Evolutionary conservation across 2,888 invertebrate species (phyloP).

Genomic region (Eledona agricola): DNA sequence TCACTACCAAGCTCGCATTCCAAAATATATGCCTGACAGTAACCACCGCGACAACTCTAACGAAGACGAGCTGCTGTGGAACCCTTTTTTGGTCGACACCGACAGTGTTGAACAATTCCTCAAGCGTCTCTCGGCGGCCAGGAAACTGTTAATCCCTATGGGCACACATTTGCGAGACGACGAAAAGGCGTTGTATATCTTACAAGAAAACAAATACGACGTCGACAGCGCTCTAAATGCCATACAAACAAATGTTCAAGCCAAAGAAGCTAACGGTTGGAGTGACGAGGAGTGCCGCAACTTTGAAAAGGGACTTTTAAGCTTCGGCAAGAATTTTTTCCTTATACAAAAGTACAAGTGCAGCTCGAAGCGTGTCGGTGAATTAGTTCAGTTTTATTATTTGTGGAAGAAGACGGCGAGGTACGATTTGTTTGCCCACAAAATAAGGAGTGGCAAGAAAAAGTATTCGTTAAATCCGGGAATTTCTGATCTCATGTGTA

Average conservation of each 20-base stretch:
- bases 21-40: constrained; percentile 22
- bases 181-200: constrained; percentile 31
- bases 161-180: constrained; percentile 32
- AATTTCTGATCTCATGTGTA: constrained; percentile 33
- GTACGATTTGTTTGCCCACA: constrained; percentile 34
- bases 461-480: constrained; percentile 36
- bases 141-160: constrained; percentile 27
- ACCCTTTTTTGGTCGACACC: constrained; percentile 26
- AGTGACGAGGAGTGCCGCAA: constrained; percentile 35
- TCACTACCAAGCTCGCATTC: constrained; percentile 36
- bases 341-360: constrained; percentile 28
- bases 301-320: constrained; percentile 31
- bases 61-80: constrained; percentile 31
- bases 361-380: constrained; percentile 10
- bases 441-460: constrained; percentile 29
- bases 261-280: constrained; percentile 18
- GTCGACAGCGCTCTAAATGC: constrained; percentile 23
- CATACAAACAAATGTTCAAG: background rate
- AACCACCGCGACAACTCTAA: constrained; percentile 16
- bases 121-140: constrained; percentile 13
- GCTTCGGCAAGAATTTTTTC: constrained; percentile 35
- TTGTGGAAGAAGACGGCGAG: constrained; percentile 36
- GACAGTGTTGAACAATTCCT: constrained; percentile 29
- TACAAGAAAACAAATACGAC: constrained; percentile 28
- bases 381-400: constrained; percentile 39